Conservation (phyloP, 2,888 invertebrate species). For the Flabesymbios commensalis region DNA sequence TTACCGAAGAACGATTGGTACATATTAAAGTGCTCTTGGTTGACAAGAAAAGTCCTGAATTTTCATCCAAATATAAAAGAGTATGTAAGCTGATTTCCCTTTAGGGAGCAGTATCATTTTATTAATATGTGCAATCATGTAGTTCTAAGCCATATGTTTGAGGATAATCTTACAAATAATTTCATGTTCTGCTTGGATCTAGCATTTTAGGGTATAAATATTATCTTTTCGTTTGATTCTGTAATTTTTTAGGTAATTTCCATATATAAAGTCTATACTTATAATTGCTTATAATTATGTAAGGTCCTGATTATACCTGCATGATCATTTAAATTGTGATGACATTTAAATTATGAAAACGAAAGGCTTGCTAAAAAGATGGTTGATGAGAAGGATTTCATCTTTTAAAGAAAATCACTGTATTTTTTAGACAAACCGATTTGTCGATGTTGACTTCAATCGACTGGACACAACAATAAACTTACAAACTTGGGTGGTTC, state of each 20-base stretch:
- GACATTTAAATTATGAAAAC: neutral
- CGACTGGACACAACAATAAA: constrained; percentile 87
- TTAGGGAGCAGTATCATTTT: too few relatives aligned
- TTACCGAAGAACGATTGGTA: constrained; percentile 71
- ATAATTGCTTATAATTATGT: too few relatives aligned
- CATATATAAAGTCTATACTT: too few relatives aligned
- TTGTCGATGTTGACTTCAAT: constrained; percentile 83
- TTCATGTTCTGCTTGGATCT: too few relatives aligned
- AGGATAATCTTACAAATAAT: too few relatives aligned
- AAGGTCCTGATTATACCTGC: too few relatives aligned
- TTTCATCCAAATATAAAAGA: constrained; percentile 70
- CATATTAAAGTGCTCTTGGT: constrained; percentile 72
- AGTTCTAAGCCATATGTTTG: too few relatives aligned
- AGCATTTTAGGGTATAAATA: too few relatives aligned
- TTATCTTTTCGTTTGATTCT: neutral
- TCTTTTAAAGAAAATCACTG: too few relatives aligned
- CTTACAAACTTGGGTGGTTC: constrained; percentile 91
- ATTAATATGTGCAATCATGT: too few relatives aligned
- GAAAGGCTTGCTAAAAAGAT: neutral
- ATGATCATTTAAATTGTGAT: too few relatives aligned
- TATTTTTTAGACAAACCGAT: constrained; percentile 65
- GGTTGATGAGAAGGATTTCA: too few relatives aligned
- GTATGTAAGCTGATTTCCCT: constrained; percentile 38
- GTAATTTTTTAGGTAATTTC: neutral
- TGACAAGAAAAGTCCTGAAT: constrained; percentile 71